Conservation (phyloP, 2,888 invertebrate genomes). For the Chymomyza amoena region DNA sequence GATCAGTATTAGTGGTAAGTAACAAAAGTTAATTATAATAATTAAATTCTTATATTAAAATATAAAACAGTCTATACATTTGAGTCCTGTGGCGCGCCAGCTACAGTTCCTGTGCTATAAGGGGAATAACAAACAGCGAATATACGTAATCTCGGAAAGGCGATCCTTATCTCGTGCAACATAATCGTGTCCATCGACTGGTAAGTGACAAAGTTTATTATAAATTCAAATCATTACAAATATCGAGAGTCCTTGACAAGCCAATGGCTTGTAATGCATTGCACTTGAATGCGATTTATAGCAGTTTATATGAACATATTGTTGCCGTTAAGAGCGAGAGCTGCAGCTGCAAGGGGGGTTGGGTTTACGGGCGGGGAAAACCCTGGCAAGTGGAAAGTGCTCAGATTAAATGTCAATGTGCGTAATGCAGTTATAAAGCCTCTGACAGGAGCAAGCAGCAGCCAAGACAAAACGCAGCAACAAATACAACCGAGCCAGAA, state of each 20-base stretch:
- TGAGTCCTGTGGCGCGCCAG: too few species aligned
- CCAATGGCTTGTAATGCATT: not conserved
- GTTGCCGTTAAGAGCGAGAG: not conserved
- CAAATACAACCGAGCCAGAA: slow-evolving; percentile 30
- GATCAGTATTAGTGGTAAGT: too few species aligned
- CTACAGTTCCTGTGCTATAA: too few species aligned
- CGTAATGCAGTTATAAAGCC: slow-evolving; percentile 51
- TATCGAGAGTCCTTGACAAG: slow-evolving; percentile 15
- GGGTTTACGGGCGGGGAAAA: not conserved
- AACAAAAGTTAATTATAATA: too few species aligned
- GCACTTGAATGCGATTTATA: not conserved
- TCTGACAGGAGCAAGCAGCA: slow-evolving; percentile 37
- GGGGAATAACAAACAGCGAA: too few species aligned
- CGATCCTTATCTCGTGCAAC: too few species aligned
- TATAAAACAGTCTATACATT: too few species aligned
- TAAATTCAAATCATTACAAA: slow-evolving; percentile 43
- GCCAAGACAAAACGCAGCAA: slow-evolving; percentile 31
- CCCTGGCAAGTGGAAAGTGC: slow-evolving; percentile 18
- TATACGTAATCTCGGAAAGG: too few species aligned
- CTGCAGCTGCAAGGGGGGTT: not conserved
- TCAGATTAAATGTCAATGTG: slow-evolving; percentile 46
- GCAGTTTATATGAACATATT: not conserved
- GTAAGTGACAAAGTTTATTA: slow-evolving; percentile 37
- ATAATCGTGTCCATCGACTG: too few species aligned
- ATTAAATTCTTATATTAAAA: too few species aligned